These are phyloP conservation scores for Cataglyphis cursor DNA, from an alignment of 2,888 invertebrate species.

Conservation along the genomic window DNA sequence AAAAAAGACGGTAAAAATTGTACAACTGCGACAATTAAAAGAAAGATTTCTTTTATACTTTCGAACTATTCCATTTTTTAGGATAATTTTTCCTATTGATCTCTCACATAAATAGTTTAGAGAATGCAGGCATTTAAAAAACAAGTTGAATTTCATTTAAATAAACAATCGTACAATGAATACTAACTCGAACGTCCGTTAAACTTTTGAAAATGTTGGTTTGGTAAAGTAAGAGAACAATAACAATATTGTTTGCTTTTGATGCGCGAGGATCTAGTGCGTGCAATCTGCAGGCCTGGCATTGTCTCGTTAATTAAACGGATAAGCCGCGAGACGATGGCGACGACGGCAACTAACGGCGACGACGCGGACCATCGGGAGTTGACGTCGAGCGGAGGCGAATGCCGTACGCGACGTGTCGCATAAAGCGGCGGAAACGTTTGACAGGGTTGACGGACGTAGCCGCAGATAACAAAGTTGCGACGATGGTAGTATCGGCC, in stretches of 20 bases:
- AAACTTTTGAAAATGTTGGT: slow-evolving; percentile 38
- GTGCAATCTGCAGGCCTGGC: slow-evolving; percentile 75
- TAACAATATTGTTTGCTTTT: slow-evolving; percentile 80
- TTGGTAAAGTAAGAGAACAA: slow-evolving; percentile 68
- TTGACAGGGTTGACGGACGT: slow-evolving; percentile 80
- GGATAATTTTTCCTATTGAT: neutral
- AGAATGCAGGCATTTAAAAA: neutral
- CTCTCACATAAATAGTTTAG: neutral
- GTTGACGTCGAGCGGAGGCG: slow-evolving; percentile 44
- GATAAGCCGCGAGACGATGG: slow-evolving; percentile 80
- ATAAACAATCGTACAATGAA: slow-evolving; percentile 43
- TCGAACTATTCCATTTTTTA: neutral
- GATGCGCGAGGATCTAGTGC: slow-evolving; percentile 71
- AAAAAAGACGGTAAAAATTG: neutral
- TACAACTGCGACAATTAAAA: neutral
- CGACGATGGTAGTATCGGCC: slow-evolving; percentile 54
- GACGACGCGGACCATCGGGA: slow-evolving; percentile 51
- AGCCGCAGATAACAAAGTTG: slow-evolving; percentile 76
- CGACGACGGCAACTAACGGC: slow-evolving; percentile 54
- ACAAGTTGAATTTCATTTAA: slow-evolving; percentile 2
- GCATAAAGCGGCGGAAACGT: slow-evolving; percentile 81
- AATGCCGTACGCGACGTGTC: slow-evolving; percentile 60
- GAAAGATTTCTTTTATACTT: neutral
- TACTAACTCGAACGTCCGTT: slow-evolving; percentile 15
- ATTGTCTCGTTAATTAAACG: slow-evolving; percentile 86